Conservation (phyloP, 2,797 vertebrate genomes). For the Tragelaphus eurycerus region DNA sequence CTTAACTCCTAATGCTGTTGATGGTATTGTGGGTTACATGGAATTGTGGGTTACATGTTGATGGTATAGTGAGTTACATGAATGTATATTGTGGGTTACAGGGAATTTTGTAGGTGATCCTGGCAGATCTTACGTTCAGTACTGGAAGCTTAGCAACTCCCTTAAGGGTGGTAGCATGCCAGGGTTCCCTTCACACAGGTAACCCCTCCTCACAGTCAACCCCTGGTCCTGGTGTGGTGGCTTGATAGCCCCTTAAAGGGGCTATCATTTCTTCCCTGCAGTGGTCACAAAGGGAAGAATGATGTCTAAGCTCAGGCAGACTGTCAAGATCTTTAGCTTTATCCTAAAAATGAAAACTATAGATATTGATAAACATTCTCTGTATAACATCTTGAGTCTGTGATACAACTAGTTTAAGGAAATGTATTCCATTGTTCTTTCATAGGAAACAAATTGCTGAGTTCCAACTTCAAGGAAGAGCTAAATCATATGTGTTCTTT, state of each 20-base stretch:
- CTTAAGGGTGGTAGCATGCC: not conserved
- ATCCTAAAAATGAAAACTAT: not conserved
- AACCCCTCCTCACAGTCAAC: not conserved
- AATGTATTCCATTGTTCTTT: not conserved
- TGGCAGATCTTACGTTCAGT: not conserved
- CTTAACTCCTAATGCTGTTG: not conserved
- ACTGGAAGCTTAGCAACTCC: not conserved
- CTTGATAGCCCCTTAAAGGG: not conserved
- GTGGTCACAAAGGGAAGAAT: not conserved
- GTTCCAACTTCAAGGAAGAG: not conserved
- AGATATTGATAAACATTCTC: not conserved
- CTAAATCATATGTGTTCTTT: not conserved
- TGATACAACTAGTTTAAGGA: not conserved
- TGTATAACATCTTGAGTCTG: not conserved
- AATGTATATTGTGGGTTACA: not conserved
- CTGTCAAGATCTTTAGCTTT: not conserved
- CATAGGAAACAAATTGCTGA: not conserved
- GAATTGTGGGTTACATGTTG: not conserved
- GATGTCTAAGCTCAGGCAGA: not conserved
- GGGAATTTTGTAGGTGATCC: not conserved
- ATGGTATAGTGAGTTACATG: not conserved
- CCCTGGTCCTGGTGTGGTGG: not conserved
- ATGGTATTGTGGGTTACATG: not conserved
- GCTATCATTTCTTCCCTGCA: not conserved
- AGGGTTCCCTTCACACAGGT: not conserved